These are phyloP conservation scores for Scylla paramamosain DNA, from an alignment of 1,140 invertebrate genomes.

Conservation along the genomic window DNA sequence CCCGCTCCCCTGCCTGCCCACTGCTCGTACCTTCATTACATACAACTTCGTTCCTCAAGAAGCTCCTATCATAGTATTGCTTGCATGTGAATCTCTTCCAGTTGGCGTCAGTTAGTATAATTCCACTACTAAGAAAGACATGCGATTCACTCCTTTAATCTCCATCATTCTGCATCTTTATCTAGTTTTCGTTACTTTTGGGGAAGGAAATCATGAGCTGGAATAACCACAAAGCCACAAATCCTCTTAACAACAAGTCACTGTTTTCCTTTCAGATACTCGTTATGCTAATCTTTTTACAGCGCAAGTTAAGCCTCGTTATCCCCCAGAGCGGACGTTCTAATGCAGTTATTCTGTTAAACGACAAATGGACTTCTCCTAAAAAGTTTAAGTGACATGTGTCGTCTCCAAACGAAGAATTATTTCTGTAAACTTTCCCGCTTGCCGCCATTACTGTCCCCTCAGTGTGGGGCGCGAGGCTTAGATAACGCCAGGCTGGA, in stretches of 20 bases:
- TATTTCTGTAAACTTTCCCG: background rate
- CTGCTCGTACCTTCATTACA: too few relatives aligned
- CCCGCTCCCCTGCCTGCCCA: background rate
- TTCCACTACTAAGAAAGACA: background rate
- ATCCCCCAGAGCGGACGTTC: background rate
- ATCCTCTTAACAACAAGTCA: background rate
- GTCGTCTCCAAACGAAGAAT: background rate
- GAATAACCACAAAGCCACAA: background rate
- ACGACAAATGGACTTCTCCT: background rate
- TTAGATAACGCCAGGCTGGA: too few relatives aligned
- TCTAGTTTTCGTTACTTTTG: too few relatives aligned
- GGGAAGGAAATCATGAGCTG: background rate
- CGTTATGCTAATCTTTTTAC: background rate
- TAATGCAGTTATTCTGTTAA: background rate
- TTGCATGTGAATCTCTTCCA: too few relatives aligned
- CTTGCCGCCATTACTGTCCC: background rate
- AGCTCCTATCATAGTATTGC: too few relatives aligned
- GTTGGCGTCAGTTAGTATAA: background rate
- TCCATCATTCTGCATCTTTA: too few relatives aligned
- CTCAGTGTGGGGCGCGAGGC: background rate
- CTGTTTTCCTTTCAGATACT: background rate
- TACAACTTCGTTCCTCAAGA: too few relatives aligned
- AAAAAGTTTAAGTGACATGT: background rate
- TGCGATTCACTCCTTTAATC: too few relatives aligned
- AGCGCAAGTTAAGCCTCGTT: background rate